Evolutionary conservation across 2,888 invertebrate genomes (phyloP).

Genomic region (Enoplolaimus lenunculus): DNA sequence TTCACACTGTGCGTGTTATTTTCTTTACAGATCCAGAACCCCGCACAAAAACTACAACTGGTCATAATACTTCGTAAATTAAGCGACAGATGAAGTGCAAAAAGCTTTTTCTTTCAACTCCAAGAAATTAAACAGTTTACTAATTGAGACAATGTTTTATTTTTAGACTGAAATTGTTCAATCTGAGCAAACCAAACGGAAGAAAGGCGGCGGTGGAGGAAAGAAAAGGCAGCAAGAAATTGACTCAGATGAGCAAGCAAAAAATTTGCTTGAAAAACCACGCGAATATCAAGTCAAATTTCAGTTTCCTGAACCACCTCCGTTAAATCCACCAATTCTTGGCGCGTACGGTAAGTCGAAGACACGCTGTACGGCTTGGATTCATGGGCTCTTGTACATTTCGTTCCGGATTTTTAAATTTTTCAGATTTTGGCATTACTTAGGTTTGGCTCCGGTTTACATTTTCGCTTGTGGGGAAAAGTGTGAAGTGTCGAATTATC

Average conservation of each 20-base stretch:
- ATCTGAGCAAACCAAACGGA: not conserved
- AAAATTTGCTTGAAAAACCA: slow-evolving; percentile 64
- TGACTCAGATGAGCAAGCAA: not conserved
- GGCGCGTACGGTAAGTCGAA: slow-evolving; percentile 64
- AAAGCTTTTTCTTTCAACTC: slow-evolving; percentile 90
- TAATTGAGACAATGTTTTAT: slow-evolving; percentile 54
- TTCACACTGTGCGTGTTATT: too few relatives aligned
- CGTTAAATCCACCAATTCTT: slow-evolving; percentile 86
- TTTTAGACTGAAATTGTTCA: not conserved
- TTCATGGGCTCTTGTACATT: too few relatives aligned
- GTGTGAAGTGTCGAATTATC: too few relatives aligned
- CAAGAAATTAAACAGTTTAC: slow-evolving; percentile 86
- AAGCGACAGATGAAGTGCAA: too few relatives aligned
- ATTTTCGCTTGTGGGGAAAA: too few relatives aligned
- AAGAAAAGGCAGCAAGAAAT: not conserved
- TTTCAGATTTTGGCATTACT: too few relatives aligned
- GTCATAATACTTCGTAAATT: too few relatives aligned
- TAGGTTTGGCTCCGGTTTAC: too few relatives aligned
- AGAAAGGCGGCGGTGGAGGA: not conserved
- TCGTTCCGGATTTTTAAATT: too few relatives aligned
- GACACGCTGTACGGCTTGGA: too few relatives aligned
- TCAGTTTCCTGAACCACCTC: slow-evolving; percentile 87
- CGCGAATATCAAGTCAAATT: slow-evolving; percentile 96
- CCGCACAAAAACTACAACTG: too few relatives aligned
- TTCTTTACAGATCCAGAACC: too few relatives aligned